Percentiles rank a stretch among this genome's conserved stretches.
Evolutionary conservation across 2,113 vertebrate genomes (phyloP).

Genomic region (Vulpes ferrilata): DNA sequence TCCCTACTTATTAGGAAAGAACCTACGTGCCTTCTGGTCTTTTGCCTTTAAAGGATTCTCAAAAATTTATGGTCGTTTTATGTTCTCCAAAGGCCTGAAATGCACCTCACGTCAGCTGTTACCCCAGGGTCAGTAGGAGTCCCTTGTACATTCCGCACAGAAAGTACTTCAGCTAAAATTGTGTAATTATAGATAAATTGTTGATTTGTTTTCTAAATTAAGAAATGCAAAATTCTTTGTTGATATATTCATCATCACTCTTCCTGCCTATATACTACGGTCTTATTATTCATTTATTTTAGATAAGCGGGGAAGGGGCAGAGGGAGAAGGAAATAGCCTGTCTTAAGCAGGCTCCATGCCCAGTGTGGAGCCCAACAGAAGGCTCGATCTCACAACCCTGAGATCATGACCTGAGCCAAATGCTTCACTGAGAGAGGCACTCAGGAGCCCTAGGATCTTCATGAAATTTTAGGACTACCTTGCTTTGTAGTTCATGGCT

Average conservation of each 20-base stretch:
- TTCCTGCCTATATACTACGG: background rate
- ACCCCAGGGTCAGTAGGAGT: background rate
- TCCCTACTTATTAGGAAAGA: background rate
- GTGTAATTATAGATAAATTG: background rate
- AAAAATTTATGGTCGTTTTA: background rate
- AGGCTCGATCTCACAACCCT: background rate
- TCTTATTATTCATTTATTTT: background rate
- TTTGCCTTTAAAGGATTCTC: background rate
- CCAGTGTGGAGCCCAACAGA: too few relatives aligned
- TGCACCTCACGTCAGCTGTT: background rate
- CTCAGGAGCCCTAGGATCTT: background rate
- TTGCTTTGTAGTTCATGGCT: background rate
- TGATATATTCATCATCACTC: background rate
- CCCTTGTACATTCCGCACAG: background rate
- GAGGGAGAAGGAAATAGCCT: background rate
- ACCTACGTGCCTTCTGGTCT: background rate
- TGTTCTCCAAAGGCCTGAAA: constrained; percentile 14
- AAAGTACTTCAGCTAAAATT: background rate
- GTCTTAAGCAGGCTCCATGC: background rate
- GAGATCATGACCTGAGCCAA: background rate
- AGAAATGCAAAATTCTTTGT: background rate
- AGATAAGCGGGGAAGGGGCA: background rate
- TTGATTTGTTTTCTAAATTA: background rate
- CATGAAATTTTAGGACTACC: background rate
- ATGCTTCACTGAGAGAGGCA: background rate